These are phyloP conservation scores for Pocillopora meandrina DNA, from an alignment of 92 coral and sea anemone genomes.

Conservation along the genomic window DNA sequence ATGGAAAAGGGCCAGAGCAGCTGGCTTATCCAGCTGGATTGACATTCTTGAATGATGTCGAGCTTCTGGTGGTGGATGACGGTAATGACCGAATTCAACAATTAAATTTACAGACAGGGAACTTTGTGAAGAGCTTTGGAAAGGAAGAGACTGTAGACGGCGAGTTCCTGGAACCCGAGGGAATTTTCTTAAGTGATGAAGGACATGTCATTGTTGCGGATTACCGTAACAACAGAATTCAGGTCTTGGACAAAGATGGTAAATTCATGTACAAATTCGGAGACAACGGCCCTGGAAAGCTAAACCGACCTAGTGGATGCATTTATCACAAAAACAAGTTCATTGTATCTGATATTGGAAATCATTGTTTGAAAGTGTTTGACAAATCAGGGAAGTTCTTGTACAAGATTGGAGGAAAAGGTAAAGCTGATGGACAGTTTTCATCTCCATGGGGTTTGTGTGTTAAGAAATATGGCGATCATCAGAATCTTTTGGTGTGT, in stretches of 20 bases:
- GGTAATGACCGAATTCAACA: no score
- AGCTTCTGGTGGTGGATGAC: conserved; percentile 13
- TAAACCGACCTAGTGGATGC: neutral
- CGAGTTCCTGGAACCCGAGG: neutral
- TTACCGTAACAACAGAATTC: neutral
- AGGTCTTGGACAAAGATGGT: conserved; percentile 2
- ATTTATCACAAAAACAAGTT: neutral
- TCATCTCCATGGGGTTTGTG: neutral
- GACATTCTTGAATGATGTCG: neutral
- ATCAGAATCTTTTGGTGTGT: neutral
- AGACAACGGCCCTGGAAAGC: neutral
- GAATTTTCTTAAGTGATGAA: conserved; percentile 18
- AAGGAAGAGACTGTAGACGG: neutral
- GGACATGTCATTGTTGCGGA: conserved; percentile 21
- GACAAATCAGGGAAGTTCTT: no score
- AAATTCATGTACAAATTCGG: neutral
- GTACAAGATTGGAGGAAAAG: neutral
- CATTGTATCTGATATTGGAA: neutral
- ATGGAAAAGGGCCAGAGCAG: no score
- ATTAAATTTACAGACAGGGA: neutral
- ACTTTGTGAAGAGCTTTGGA: conserved; percentile 15
- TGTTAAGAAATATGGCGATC: no score
- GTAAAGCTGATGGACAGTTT: conserved; percentile 11
- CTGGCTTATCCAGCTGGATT: neutral
- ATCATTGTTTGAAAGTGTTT: no score